Percentiles rank a stretch among this genome's conserved stretches.
Evolutionary conservation across 2,797 vertebrate species (phyloP).

Genomic region (Acrocephalus scirpaceus): DNA sequence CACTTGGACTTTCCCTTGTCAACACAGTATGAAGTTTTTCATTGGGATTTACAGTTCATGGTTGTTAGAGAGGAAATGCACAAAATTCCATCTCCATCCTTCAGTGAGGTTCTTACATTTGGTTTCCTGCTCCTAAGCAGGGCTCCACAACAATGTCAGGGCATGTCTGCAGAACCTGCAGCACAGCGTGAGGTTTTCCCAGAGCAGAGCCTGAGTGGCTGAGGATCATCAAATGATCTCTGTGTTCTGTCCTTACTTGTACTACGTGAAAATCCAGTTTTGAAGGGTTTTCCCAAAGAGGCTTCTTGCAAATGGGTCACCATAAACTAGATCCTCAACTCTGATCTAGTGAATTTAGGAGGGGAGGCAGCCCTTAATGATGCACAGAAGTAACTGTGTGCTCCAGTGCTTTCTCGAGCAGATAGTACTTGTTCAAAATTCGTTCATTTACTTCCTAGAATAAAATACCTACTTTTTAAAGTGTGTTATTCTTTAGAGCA

Average conservation of each 20-base stretch:
- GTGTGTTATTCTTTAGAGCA: not conserved
- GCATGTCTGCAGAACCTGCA: not conserved
- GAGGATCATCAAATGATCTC: not conserved
- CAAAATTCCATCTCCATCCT: not conserved
- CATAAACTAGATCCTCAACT: not conserved
- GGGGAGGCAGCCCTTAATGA: not conserved
- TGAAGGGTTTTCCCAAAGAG: not conserved
- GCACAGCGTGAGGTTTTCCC: not conserved
- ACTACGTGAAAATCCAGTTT: not conserved
- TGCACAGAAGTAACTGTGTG: not conserved
- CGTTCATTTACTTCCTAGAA: constrained; percentile 17
- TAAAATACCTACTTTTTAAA: constrained; percentile 15
- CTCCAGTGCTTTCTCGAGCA: not conserved
- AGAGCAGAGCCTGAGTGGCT: not conserved
- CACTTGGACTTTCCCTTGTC: not conserved
- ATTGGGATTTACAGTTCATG: not conserved
- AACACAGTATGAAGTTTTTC: not conserved
- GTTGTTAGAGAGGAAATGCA: not conserved
- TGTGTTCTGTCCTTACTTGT: not conserved
- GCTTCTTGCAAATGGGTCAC: constrained; percentile 5
- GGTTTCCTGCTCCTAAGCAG: not conserved
- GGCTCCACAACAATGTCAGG: not conserved
- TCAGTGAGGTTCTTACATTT: not conserved
- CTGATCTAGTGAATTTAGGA: not conserved
- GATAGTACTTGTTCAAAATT: constrained; percentile 1